phyloP scores from a whole-genome alignment of 2,113 vertebrate genomes.

The Damaliscus lunatus region DNA sequence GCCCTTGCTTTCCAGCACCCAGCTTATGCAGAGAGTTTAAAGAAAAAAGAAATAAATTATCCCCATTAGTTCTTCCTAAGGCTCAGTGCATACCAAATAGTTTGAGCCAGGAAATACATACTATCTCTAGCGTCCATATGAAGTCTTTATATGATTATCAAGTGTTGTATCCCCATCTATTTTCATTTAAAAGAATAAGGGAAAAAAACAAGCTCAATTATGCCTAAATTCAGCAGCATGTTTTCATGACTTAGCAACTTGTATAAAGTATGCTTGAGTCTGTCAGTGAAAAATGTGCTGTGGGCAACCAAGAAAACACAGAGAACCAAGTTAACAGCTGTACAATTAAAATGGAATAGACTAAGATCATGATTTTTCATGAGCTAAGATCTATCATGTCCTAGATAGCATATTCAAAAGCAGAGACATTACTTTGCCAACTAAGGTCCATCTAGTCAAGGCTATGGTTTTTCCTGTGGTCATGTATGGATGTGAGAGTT shows the following conservation, averaged over 20 bases:
- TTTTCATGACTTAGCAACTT: slow-evolving; percentile 30
- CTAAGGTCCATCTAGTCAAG: too few species aligned
- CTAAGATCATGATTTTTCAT: slow-evolving; percentile 5
- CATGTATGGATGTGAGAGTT: too few species aligned
- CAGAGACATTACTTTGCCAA: too few species aligned
- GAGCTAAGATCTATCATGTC: neutral
- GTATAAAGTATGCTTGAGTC: neutral
- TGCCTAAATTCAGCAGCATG: neutral
- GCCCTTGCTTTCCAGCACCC: neutral
- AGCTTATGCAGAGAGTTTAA: neutral
- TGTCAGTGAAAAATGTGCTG: neutral
- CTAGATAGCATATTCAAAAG: too few species aligned
- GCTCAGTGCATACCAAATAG: neutral
- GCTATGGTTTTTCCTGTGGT: too few species aligned
- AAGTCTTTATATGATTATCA: neutral
- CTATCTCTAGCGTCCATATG: neutral
- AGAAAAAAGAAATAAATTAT: neutral
- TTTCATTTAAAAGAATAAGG: neutral
- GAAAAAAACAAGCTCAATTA: neutral
- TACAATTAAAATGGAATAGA: neutral
- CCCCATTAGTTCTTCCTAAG: neutral
- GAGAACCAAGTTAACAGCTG: neutral
- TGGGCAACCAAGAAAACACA: neutral
- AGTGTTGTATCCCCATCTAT: neutral
- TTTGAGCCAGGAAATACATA: neutral